These are phyloP conservation scores for Hydractinia echinata DNA, from an alignment of 30 jellyfish, hydroid and myxozoan genomes.

Conservation along the genomic window DNA sequence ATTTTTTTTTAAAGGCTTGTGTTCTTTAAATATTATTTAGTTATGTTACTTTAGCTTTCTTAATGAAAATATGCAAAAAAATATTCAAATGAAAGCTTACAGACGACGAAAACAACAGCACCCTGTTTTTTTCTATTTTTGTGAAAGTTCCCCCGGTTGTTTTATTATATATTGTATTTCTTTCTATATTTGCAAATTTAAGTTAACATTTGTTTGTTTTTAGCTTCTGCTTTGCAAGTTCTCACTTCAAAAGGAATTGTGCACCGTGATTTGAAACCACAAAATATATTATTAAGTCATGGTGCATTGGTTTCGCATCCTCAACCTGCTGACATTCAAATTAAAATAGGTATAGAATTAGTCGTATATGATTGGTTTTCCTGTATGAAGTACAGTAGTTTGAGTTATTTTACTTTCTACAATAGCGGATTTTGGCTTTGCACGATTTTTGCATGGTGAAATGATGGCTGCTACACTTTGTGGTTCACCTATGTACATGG, in stretches of 20 bases:
- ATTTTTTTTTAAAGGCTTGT: too few relatives aligned
- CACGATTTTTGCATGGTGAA: constrained; percentile 87
- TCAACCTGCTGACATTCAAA: constrained; percentile 51
- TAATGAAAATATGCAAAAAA: too few relatives aligned
- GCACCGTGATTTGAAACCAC: constrained; percentile 92
- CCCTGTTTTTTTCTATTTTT: background rate
- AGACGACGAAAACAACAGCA: too few relatives aligned
- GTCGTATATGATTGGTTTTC: background rate
- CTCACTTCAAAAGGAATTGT: constrained; percentile 74
- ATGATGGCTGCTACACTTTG: constrained; percentile 97
- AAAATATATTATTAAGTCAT: constrained; percentile 72
- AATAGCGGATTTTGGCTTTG: constrained; percentile 94
- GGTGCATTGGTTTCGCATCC: constrained; percentile 34
- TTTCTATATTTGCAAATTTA: too few relatives aligned
- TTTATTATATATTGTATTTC: background rate
- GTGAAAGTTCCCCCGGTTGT: background rate
- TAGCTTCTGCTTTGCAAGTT: constrained; percentile 77
- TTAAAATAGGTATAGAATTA: constrained; percentile 62
- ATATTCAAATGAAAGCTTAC: too few relatives aligned
- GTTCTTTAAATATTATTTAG: too few relatives aligned
- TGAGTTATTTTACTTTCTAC: background rate
- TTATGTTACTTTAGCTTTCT: too few relatives aligned
- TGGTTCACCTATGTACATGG: constrained; percentile 97
- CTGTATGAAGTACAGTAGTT: background rate
- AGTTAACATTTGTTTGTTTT: background rate